Conservation (phyloP, 2,113 vertebrate species). For the Gadus chalcogrammus region DNA sequence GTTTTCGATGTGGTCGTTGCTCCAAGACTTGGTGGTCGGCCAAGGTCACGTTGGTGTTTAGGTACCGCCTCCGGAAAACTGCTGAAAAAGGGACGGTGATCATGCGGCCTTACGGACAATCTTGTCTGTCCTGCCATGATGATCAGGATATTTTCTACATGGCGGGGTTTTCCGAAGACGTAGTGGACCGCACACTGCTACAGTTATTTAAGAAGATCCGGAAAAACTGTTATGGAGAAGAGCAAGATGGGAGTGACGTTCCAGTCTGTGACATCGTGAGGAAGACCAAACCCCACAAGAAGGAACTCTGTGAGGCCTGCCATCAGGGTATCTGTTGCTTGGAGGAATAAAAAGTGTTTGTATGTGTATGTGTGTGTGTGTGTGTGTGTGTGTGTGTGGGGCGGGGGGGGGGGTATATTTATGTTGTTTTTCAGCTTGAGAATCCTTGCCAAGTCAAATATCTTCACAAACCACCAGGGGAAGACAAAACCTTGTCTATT, state of each 20-base stretch:
- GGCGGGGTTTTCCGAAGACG: constrained; percentile 36
- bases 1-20: constrained; percentile 50
- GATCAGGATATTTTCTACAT: not conserved
- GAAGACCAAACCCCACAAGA: constrained; percentile 43
- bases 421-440: too few species aligned
- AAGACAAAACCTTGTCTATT: too few species aligned
- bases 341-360: not conserved
- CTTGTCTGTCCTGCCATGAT: constrained; percentile 35
- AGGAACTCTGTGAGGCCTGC: constrained; percentile 43
- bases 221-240: constrained; percentile 52
- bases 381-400: too few species aligned
- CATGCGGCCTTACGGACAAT: constrained; percentile 59
- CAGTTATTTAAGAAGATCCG: constrained; percentile 47
- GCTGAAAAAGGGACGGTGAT: constrained; percentile 41
- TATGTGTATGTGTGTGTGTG: too few species aligned
- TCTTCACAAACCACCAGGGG: too few species aligned
- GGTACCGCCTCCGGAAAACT: constrained; percentile 43
- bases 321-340: constrained; percentile 28
- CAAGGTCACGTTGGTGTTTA: constrained; percentile 48
- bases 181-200: constrained; percentile 21
- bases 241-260: constrained; percentile 10
- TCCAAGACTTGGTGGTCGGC: constrained; percentile 48
- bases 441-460: too few species aligned
- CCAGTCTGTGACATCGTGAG: not conserved
- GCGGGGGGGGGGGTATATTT: too few species aligned